Base-by-base conservation (phyloP, 2,888 invertebrate genomes). In the Osmoderma eremita region DNA sequence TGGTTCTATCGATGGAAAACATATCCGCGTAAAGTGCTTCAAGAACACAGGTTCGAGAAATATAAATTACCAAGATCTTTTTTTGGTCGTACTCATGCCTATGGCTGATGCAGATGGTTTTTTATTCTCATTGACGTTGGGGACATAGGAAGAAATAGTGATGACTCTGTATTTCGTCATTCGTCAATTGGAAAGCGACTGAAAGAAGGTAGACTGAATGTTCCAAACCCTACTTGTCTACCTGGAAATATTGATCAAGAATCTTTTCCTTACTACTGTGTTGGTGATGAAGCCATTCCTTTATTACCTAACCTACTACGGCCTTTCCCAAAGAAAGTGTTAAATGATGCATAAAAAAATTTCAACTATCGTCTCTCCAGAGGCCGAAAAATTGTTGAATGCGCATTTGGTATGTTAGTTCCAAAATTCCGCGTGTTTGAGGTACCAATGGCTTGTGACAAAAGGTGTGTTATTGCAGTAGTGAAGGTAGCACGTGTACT, bases 1-100 rank as follows among this genome's bases (percentile, higher is more conserved):
- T 39, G 61, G 69, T 5, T 53, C 68, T 18, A 49, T 69, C 38
- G 68, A 70, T 61, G 70, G 70, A 17, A 67, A 70, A 67, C 70
- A 70, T 22, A 64, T 67, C 20, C 41, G 56, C 45, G 69, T 64
- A 53, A 53, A 41, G 38, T 66, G 66, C 50, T 45, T 63, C 18
- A 58, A 63, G 50, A 70, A 69, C 30, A 64, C 69, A 45, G 68
- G 68, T 20, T 69, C 67, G 24, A 22, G 61, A 15, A 65, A 70
- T 64, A 63, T 53, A 22, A 69, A 58, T 49, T 63, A 63, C 15
- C 30, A 63, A 49, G 49, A 17, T 17, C 22, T 22, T 13, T 36
- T 49, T 65, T 63, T 54, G 62, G 42, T 67, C 6, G 58, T 65
- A 36, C 30, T 65, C 12, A 30, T 56, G 48, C 58, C 49, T 42